Conservation (phyloP, 2,888 invertebrate genomes). For the Eupithecia abbreviata region DNA sequence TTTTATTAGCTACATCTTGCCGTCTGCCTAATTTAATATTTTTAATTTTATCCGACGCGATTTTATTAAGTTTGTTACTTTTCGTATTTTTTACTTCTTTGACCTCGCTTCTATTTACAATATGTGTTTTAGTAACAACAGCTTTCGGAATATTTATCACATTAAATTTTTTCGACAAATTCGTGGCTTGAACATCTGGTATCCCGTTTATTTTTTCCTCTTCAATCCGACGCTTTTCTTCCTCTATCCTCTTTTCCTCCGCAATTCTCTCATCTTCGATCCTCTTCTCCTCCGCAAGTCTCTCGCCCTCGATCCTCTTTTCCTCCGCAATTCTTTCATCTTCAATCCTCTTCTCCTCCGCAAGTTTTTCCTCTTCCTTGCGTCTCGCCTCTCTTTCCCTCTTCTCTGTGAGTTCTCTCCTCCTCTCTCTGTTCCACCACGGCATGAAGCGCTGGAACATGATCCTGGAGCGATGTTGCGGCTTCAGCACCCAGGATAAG, state of each 20-base stretch:
- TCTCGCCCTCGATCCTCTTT: background rate
- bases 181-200: background rate
- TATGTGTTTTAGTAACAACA: background rate
- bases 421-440: conserved; percentile 73
- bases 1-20: conserved; percentile 8
- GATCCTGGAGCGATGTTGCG: conserved; percentile 76
- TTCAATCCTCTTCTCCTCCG: conserved; percentile 19
- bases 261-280: conserved; percentile 7
- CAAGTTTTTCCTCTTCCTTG: conserved; percentile 37
- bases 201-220: conserved; percentile 2
- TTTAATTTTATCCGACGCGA: conserved; percentile 6
- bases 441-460: conserved; percentile 82
- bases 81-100: background rate
- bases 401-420: conserved; percentile 70
- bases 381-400: conserved; percentile 56
- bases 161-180: background rate
- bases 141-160: conserved; percentile 10
- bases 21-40: background rate
- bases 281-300: conserved; percentile 2
- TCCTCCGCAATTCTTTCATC: conserved; percentile 14
- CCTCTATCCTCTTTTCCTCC: background rate
- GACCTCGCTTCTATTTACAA: background rate
- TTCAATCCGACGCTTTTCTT: background rate
- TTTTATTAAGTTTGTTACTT: background rate
- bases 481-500: conserved; percentile 79